Conservation (phyloP, 1,140 invertebrate genomes). For the Brachionus angularis region DNA sequence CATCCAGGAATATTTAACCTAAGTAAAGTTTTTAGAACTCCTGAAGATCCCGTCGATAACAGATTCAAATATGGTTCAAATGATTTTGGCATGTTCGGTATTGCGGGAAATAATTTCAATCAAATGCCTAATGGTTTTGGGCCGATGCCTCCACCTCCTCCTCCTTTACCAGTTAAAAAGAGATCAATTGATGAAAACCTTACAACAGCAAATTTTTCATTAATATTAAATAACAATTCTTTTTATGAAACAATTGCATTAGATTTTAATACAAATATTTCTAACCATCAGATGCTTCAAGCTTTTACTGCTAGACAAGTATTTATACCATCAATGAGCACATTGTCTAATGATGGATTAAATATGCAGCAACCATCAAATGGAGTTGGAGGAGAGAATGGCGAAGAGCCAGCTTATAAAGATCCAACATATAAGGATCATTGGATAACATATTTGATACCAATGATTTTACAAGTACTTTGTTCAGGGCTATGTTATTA, state of each 20-base stretch:
- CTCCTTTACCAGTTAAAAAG: neutral
- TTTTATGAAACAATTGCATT: neutral
- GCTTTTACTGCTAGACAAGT: constrained; percentile 14
- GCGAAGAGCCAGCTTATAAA: neutral
- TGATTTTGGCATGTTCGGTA: neutral
- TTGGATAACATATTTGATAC: constrained; percentile 33
- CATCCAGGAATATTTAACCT: constrained; percentile 37
- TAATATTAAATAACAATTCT: neutral
- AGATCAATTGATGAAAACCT: neutral
- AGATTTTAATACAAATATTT: constrained; percentile 11
- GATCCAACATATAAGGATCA: neutral
- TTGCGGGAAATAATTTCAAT: neutral
- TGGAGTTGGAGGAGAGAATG: neutral
- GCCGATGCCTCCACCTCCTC: constrained; percentile 9
- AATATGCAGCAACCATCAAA: too few relatives aligned
- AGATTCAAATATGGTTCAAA: neutral
- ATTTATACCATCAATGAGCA: constrained; percentile 16
- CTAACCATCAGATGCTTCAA: neutral
- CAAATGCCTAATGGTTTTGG: constrained; percentile 17
- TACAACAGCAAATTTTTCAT: neutral
- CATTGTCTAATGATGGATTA: neutral
- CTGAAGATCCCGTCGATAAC: neutral
- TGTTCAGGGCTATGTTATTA: constrained; percentile 49
- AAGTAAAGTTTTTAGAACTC: constrained; percentile 4
- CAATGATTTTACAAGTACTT: constrained; percentile 41